Evolutionary conservation across 1,140 invertebrate species (phyloP).

Genomic region (Helicoverpa armigera): DNA sequence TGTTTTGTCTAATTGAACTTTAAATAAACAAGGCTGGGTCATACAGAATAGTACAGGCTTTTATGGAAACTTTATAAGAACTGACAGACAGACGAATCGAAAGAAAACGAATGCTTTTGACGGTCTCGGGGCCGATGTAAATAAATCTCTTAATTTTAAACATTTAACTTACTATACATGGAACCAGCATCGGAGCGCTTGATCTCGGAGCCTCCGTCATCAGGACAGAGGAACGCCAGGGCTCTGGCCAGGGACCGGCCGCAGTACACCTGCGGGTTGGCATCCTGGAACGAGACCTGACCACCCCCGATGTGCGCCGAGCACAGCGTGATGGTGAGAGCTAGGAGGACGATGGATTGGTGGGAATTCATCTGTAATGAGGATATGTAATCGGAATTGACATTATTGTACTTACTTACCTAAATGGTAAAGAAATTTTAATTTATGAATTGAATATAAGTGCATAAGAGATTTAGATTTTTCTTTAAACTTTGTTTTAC

Average conservation of each 20-base stretch:
- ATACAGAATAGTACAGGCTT: no score
- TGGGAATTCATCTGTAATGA: slow-evolving; percentile 62
- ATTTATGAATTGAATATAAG: no score
- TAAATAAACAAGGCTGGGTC: no score
- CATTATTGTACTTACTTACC: no score
- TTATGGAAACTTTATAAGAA: no score
- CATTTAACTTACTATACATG: slow-evolving; percentile 63
- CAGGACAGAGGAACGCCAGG: slow-evolving; percentile 62
- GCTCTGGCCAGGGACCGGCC: slow-evolving; percentile 65
- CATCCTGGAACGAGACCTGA: slow-evolving; percentile 52
- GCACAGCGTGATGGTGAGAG: slow-evolving; percentile 50
- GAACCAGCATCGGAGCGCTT: slow-evolving; percentile 62
- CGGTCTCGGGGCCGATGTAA: no score
- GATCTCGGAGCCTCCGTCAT: slow-evolving; percentile 49
- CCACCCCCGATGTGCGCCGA: slow-evolving; percentile 64
- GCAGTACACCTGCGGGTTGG: slow-evolving; percentile 65
- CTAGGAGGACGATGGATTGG: slow-evolving; percentile 42
- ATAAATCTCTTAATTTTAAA: neutral
- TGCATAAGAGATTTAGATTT: no score
- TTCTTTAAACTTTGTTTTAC: no score
- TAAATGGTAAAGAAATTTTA: no score
- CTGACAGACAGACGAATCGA: no score
- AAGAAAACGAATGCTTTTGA: no score
- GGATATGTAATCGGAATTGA: neutral
- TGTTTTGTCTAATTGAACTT: no score